Base-by-base conservation (phyloP, 2,113 vertebrate species). In the Ptilorrhoa leucosticta region DNA sequence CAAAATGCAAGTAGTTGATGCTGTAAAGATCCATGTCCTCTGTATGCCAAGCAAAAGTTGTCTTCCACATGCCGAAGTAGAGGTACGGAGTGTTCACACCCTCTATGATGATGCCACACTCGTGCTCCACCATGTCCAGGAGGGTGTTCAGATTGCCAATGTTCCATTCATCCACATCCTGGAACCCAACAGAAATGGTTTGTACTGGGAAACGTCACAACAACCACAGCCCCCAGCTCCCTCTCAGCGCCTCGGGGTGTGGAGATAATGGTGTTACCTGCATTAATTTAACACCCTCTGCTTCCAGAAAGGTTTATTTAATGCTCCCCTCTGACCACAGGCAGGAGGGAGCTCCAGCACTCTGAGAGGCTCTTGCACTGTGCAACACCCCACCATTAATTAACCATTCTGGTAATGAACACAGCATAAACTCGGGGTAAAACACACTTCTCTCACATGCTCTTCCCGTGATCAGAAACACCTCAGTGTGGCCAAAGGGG, bases 1-100 rank as follows among this genome's bases (percentile, higher is more conserved):
- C 99, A 22, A 99, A 99, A 97, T 99, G 99, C 94, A 99, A 97
- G 96, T 99, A 99, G 97, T 99, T 99, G 97, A 99, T 99, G 90
- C 99, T 99, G 97, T 99, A 99, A 56, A 99, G 99, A 97, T 99
- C 99, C 99, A 99, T 99, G 98, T 99, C 99, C 94, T 99, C 99
- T 0, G 99, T 99, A 87, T 99, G 99, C 99, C 99, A 99, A 48
- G 99, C 99, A 53, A 99, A 99, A 3, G 99, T 99, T 14, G 99
- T 99, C 96, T 99, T 99, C 99, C 99, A 99, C 99, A 99, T 99
- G 69, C 99, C 99, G 3, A 99, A 99, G 97, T 99, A 99, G 69
- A 99, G 97, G 97, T 99, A 99, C 17, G 99, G 99, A 9, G 99
- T 99, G 97, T 99, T 99, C 11, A 99, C 99, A 0, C 99, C 99